phyloP scores from a whole-genome alignment of 2,888 invertebrate genomes.

The Torymus aiolomorphi region DNA sequence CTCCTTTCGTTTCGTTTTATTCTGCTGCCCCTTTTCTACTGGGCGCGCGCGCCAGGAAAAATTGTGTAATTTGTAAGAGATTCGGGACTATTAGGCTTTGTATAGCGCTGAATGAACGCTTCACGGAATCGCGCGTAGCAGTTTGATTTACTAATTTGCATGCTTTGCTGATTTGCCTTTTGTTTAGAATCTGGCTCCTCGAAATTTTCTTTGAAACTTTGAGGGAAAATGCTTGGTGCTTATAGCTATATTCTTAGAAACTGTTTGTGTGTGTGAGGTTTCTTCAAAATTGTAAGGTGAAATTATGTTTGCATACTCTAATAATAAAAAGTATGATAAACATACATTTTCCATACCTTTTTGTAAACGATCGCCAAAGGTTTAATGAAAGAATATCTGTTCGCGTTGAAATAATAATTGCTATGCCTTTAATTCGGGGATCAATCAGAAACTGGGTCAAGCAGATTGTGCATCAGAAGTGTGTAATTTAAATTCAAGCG shows the following conservation, averaged over 20 bases:
- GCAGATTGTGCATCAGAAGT: background rate
- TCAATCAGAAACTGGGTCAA: constrained; percentile 35
- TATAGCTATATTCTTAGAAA: too few species aligned
- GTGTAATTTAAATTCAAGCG: constrained; percentile 40
- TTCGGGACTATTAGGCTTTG: background rate
- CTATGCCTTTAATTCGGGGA: background rate
- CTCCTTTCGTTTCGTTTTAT: background rate
- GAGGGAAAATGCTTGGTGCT: too few species aligned
- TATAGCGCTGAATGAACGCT: background rate
- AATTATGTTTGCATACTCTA: too few species aligned
- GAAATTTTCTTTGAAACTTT: background rate
- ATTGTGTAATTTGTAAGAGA: constrained; percentile 16
- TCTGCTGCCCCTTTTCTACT: background rate
- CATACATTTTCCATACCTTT: too few species aligned
- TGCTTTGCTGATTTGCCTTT: background rate
- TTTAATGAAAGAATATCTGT: too few species aligned
- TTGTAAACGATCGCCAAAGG: too few species aligned
- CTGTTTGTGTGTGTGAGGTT: too few species aligned
- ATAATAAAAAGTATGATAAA: too few species aligned
- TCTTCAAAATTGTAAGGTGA: too few species aligned
- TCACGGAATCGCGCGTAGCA: too few species aligned
- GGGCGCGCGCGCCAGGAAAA: background rate
- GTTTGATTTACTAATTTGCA: too few species aligned
- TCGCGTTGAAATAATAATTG: too few species aligned
- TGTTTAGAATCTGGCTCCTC: background rate